These are phyloP conservation scores for Psix sp. DNA, from an alignment of 1,140 invertebrate species.

Conservation along the genomic window DNA sequence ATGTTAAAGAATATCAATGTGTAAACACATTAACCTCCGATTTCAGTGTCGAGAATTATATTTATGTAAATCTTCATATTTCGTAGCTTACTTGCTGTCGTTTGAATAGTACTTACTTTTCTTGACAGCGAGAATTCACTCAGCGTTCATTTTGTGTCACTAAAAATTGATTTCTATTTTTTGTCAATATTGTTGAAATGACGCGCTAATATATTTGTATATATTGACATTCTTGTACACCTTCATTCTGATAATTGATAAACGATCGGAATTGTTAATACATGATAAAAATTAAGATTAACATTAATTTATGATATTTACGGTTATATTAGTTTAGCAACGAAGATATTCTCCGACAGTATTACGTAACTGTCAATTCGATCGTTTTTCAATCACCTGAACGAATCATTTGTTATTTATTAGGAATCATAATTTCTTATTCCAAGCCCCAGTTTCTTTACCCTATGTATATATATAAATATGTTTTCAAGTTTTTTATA, in stretches of 20 bases:
- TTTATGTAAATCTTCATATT: constrained; percentile 35
- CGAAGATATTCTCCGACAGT: too few relatives aligned
- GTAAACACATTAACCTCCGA: constrained; percentile 23
- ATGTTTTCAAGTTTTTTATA: too few relatives aligned
- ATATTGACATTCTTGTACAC: constrained; percentile 16
- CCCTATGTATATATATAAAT: constrained; percentile 25
- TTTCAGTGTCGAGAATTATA: constrained; percentile 17
- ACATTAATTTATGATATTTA: not conserved
- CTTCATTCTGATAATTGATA: constrained; percentile 2
- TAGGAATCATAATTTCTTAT: constrained; percentile 33
- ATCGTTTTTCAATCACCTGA: constrained; percentile 5
- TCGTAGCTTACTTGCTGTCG: constrained; percentile 51
- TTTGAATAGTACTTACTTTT: too few relatives aligned
- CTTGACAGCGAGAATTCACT: too few relatives aligned
- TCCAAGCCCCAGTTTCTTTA: constrained; percentile 4
- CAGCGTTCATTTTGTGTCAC: constrained; percentile 11
- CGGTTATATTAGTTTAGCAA: not conserved
- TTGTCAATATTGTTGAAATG: constrained; percentile 7
- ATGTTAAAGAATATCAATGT: constrained; percentile 46
- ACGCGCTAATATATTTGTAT: constrained; percentile 36
- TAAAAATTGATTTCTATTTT: constrained; percentile 10
- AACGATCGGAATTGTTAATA: not conserved
- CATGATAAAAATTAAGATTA: not conserved
- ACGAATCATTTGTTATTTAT: constrained; percentile 31
- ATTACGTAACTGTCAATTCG: too few relatives aligned